Base-by-base conservation (phyloP, 2,888 invertebrate species). In the Bombylius discolor region DNA sequence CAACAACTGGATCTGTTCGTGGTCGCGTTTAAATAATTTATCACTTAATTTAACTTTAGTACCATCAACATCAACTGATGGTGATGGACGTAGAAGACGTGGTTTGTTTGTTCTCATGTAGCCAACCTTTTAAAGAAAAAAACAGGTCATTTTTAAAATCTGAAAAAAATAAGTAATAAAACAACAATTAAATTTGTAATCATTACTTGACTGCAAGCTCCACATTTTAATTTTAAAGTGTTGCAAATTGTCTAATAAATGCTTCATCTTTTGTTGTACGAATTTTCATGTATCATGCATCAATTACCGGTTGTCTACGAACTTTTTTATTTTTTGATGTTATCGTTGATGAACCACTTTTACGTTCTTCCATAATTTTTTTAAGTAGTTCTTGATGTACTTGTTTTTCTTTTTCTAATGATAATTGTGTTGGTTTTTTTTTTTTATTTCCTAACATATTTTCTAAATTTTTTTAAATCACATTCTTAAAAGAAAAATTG, bases 361-460 rank as follows among this genome's bases (percentile, higher is more conserved):
- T 77, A 8, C 62, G 55, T 62, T 87, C 86, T 57, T 86, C 84
- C 76, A 94, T 83, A 53, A 98, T 84, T 87, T 97, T 92, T 68
- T 93, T 91, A 59, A 94, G 81, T 53, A 99, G 73, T 68, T 97
- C 97, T 60, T 91, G 87, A 58, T 97, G 79, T 68, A 98, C 98
- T 54, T 91, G 92, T 70, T 99, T 98, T 72, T 99, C 99, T 53
- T 91, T 82, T 72, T 98, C 98, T 64, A 89, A 70, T 0, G 89
- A 89, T 23, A 97, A 70, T 75, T 92, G 94, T 48, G 89, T 88
- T 36, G 90, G 96, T n/a, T n/a, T n/a, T n/a, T n/a, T 95, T 71
- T 97, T 97, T 71, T 96, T 96, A 68, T 95, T 96, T 1, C 92
- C 87, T 60, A 99, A 76, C 91, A 99, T 97, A 66, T 93, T 96